Evolutionary conservation across 2,888 invertebrate species (phyloP).

Genomic region (Eristalis intricaria): DNA sequence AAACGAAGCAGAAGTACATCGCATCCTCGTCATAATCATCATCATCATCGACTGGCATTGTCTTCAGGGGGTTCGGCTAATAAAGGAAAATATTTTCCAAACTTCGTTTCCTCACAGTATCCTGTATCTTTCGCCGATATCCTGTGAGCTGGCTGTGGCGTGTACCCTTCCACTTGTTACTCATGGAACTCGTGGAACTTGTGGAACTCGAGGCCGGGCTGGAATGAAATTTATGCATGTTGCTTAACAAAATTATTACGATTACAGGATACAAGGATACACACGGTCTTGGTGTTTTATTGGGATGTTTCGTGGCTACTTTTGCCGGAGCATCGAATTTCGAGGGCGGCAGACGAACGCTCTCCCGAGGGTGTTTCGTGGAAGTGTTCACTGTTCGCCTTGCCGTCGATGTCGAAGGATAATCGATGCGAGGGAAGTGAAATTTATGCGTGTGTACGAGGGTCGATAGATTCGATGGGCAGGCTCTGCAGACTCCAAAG

Average conservation of each 20-base stretch:
- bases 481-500: not conserved
- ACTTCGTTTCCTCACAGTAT: slow-evolving; percentile 61
- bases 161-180: slow-evolving; percentile 39
- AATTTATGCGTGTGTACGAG: slow-evolving; percentile 61
- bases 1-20: slow-evolving; percentile 19
- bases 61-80: slow-evolving; percentile 56
- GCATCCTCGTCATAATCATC: not conserved
- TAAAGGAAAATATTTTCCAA: slow-evolving; percentile 66
- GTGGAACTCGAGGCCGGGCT: not conserved
- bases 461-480: not conserved
- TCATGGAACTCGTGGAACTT: not conserved
- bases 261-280: slow-evolving; percentile 62
- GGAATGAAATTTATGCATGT: slow-evolving; percentile 64
- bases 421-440: slow-evolving; percentile 58
- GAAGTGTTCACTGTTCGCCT: not conserved
- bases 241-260: slow-evolving; percentile 66
- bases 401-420: slow-evolving; percentile 48
- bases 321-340: slow-evolving; percentile 6
- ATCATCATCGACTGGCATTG: slow-evolving; percentile 11
- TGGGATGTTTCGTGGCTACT: slow-evolving; percentile 64
- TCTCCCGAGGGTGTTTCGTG: slow-evolving; percentile 32
- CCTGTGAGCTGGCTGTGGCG: slow-evolving; percentile 36
- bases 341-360: not conserved
- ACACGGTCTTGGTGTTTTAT: slow-evolving; percentile 59
- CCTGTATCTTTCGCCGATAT: slow-evolving; percentile 21